Evolutionary conservation across 2,113 vertebrate genomes (phyloP).

Genomic region (Odobenus rosmarus): DNA sequence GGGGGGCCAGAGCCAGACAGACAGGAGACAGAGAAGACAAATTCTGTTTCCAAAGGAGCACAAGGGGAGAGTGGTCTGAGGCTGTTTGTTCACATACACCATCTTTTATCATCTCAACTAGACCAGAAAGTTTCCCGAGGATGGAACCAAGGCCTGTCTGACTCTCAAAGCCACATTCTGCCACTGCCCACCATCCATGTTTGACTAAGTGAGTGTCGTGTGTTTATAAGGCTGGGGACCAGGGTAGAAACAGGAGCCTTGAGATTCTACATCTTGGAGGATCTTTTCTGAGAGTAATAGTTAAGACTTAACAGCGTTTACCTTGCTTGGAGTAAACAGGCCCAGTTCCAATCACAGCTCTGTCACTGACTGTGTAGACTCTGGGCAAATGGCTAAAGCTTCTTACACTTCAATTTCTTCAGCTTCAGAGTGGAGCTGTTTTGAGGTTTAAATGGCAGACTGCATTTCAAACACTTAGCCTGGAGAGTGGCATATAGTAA

Average conservation of each 20-base stretch:
- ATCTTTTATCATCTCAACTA: neutral
- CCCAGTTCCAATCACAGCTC: neutral
- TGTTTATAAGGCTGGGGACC: neutral
- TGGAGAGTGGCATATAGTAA: neutral
- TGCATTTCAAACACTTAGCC: neutral
- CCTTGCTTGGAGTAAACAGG: neutral
- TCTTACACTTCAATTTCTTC: neutral
- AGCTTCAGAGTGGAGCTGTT: neutral
- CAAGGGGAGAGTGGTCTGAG: neutral
- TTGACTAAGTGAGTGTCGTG: neutral
- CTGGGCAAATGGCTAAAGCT: neutral
- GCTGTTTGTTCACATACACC: neutral
- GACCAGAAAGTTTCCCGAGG: neutral
- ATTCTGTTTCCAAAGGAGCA: neutral
- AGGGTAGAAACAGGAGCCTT: neutral
- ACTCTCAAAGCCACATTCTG: neutral
- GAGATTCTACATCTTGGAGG: neutral
- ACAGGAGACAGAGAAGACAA: neutral
- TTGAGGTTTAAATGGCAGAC: neutral
- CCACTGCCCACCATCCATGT: neutral
- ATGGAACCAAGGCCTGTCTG: neutral
- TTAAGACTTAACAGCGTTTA: neutral
- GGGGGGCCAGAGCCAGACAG: neutral
- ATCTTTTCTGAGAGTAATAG: neutral
- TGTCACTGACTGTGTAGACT: neutral